These are phyloP conservation scores for Nysson spinosus DNA, from an alignment of 2,888 invertebrate genomes.

Conservation along the genomic window DNA sequence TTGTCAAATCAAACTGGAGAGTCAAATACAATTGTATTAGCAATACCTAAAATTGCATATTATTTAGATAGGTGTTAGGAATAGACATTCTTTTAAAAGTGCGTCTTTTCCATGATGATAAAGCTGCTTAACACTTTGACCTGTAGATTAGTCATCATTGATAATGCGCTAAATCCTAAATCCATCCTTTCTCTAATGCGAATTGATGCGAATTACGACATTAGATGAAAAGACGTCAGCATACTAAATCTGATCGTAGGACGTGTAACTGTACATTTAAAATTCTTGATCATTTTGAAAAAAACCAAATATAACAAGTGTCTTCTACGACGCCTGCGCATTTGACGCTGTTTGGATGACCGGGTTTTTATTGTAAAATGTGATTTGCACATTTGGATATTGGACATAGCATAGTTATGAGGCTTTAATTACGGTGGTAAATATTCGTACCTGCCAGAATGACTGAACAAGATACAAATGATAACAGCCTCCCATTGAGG, in stretches of 20 bases:
- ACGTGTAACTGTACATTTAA: no score
- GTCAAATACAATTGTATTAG: background rate
- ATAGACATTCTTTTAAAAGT: no score
- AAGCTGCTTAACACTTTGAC: no score
- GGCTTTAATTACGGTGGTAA: slow-evolving; percentile 11
- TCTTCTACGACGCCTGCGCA: slow-evolving; percentile 42
- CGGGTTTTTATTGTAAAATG: slow-evolving; percentile 39
- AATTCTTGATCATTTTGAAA: background rate
- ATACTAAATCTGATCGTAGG: no score
- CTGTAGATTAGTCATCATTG: no score
- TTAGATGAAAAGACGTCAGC: no score
- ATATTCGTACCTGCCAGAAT: slow-evolving; percentile 46
- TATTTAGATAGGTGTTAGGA: no score
- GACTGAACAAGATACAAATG: slow-evolving; percentile 64
- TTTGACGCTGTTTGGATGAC: slow-evolving; percentile 15
- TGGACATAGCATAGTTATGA: slow-evolving; percentile 30
- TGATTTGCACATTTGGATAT: slow-evolving; percentile 40
- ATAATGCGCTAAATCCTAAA: no score
- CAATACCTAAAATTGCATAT: no score
- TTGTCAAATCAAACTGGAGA: slow-evolving; percentile 13
- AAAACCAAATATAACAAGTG: slow-evolving; percentile 13
- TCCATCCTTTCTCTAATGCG: no score
- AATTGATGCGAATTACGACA: no score
- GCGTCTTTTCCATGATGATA: no score
- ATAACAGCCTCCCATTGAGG: slow-evolving; percentile 61